Evolutionary conservation across 1,140 invertebrate genomes (phyloP).

Genomic region (Euura lappo): DNA sequence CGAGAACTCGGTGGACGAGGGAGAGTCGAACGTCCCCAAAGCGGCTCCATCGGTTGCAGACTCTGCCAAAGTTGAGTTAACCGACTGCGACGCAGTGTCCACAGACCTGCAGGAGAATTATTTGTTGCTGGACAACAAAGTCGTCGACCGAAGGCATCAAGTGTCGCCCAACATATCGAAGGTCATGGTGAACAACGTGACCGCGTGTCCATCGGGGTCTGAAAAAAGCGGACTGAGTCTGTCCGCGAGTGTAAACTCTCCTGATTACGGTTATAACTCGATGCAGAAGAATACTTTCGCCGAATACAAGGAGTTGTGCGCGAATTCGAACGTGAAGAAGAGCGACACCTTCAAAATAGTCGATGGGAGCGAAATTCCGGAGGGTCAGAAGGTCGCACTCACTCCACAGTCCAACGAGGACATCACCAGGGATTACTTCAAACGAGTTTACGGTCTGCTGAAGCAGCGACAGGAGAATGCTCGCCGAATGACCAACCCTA

Average conservation of each 20-base stretch:
- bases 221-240: not conserved
- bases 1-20: slow-evolving; percentile 34
- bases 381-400: slow-evolving; percentile 19
- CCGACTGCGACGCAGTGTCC: slow-evolving; percentile 25
- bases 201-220: slow-evolving; percentile 13
- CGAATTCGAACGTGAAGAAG: slow-evolving; percentile 50
- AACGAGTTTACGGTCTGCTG: slow-evolving; percentile 51
- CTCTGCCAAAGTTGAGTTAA: slow-evolving; percentile 19
- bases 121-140: slow-evolving; percentile 29
- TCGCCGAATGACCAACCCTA: slow-evolving; percentile 14
- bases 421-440: slow-evolving; percentile 50
- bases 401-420: slow-evolving; percentile 43
- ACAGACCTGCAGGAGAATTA: slow-evolving; percentile 49
- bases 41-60: not conserved
- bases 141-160: not conserved
- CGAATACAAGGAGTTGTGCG: slow-evolving; percentile 29
- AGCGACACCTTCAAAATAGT: slow-evolving; percentile 51
- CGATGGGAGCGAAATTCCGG: slow-evolving; percentile 39
- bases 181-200: slow-evolving; percentile 19
- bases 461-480: slow-evolving; percentile 41
- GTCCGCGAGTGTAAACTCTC: slow-evolving; percentile 8
- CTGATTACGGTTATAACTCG: slow-evolving; percentile 44
- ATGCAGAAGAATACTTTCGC: slow-evolving; percentile 36
- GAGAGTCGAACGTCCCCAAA: not conserved
- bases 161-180: slow-evolving; percentile 18